A percentile compares a stretch with the other conserved stretches of the same genome.
Conservation (phyloP, 2,888 invertebrate genomes). For the Andrena fulva region DNA sequence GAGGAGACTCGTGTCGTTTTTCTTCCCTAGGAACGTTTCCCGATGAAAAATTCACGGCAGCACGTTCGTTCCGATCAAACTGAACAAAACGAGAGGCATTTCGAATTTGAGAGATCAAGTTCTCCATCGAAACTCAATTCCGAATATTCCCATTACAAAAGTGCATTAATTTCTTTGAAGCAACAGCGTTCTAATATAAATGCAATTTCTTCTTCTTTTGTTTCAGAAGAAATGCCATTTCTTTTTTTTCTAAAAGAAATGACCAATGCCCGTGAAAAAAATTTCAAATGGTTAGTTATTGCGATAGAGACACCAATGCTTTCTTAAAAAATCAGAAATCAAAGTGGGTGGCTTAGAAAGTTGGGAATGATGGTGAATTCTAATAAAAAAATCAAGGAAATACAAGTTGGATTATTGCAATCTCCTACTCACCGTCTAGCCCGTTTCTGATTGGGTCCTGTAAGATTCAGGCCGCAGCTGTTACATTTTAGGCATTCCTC, state of each 20-base stretch:
- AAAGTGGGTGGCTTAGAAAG: conserved; percentile 12
- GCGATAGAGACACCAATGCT: background rate
- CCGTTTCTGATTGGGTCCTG: conserved; percentile 92
- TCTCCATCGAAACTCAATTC: too few relatives aligned
- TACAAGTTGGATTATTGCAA: background rate
- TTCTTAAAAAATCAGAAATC: conserved; percentile 31
- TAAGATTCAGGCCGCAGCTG: conserved; percentile 96
- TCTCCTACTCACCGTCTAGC: conserved; percentile 81
- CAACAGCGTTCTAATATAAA: too few relatives aligned
- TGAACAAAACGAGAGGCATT: too few relatives aligned
- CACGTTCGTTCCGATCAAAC: too few relatives aligned
- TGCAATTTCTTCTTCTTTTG: too few relatives aligned
- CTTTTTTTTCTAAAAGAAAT: background rate
- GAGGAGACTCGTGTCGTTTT: background rate
- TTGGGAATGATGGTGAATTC: background rate
- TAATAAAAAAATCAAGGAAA: background rate
- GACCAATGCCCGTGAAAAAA: background rate
- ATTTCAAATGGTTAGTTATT: conserved; percentile 14
- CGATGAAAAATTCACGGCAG: background rate
- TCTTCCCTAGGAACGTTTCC: background rate
- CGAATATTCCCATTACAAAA: too few relatives aligned
- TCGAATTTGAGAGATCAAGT: too few relatives aligned
- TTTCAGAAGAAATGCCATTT: background rate
- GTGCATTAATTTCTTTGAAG: too few relatives aligned
- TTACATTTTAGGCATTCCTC: conserved; percentile 99